Conservation (phyloP, 2,888 invertebrate genomes). For the Cistogaster globosa region DNA sequence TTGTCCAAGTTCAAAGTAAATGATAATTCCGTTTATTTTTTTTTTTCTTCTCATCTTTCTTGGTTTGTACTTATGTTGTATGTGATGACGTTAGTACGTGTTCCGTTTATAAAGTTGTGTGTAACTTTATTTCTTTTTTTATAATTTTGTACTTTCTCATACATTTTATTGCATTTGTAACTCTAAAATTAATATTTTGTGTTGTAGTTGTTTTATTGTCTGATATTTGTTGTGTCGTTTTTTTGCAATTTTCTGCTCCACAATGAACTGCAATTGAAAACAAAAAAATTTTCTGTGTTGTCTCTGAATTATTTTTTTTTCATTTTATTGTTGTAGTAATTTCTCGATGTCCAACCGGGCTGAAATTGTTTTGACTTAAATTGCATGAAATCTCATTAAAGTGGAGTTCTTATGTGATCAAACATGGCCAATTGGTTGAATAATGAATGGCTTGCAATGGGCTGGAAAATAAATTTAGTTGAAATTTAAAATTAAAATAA, state of each 20-base stretch:
- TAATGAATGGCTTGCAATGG: slow-evolving; percentile 58
- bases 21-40: slow-evolving; percentile 60
- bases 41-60: slow-evolving; percentile 20
- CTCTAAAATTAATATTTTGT: slow-evolving; percentile 18
- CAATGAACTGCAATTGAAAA: slow-evolving; percentile 61
- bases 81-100: slow-evolving; percentile 55
- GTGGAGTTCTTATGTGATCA: slow-evolving; percentile 65
- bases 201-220: slow-evolving; percentile 40
- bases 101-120: slow-evolving; percentile 53
- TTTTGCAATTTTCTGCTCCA: slow-evolving; percentile 21
- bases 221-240: slow-evolving; percentile 57
- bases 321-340: slow-evolving; percentile 30
- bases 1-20: slow-evolving; percentile 43
- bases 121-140: slow-evolving; percentile 47
- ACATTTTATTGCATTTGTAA: slow-evolving; percentile 50
- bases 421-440: slow-evolving; percentile 56
- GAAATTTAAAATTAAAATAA: neutral
- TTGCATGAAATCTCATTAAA: slow-evolving; percentile 71
- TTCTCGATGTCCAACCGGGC: slow-evolving; percentile 63
- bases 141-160: slow-evolving; percentile 36
- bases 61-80: slow-evolving; percentile 6
- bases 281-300: neutral
- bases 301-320: slow-evolving; percentile 5
- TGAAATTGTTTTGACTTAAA: slow-evolving; percentile 71
- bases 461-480: slow-evolving; percentile 33